Conservation (phyloP, 2,113 vertebrate species). For the Morone chrysops region DNA sequence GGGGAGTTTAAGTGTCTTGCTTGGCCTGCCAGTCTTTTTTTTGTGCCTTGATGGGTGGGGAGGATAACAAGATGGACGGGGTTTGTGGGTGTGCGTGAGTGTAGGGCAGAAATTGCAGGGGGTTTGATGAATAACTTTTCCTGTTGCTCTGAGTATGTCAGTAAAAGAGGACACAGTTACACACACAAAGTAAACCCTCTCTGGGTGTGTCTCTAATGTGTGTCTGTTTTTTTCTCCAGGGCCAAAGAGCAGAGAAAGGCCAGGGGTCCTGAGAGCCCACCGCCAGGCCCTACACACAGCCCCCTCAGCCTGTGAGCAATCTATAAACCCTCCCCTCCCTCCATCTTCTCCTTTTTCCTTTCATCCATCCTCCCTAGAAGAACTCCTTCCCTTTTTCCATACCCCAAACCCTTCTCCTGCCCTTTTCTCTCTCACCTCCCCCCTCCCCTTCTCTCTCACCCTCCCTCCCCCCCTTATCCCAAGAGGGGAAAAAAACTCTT, state of each 20-base stretch:
- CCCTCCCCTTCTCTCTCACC: constrained; percentile 24
- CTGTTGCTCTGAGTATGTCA: constrained; percentile 13
- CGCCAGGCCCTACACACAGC: constrained; percentile 84
- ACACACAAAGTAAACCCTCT: background rate
- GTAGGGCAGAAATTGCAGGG: background rate
- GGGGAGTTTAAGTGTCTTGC: constrained; percentile 74
- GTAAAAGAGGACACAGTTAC: constrained; percentile 6
- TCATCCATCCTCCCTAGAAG: constrained; percentile 10
- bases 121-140: constrained; percentile 30
- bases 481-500: constrained; percentile 70
- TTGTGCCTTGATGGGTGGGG: constrained; percentile 66
- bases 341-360: constrained; percentile 46
- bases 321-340: constrained; percentile 41
- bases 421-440: background rate
- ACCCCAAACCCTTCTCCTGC: background rate
- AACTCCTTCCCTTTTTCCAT: constrained; percentile 18
- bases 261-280: constrained; percentile 97
- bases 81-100: background rate
- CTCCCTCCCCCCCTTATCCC: constrained; percentile 49
- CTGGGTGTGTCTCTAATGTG: constrained; percentile 53
- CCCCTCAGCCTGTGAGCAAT: constrained; percentile 93
- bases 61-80: constrained; percentile 23
- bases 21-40: constrained; percentile 80
- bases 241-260: constrained; percentile 99
- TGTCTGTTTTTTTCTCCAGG: constrained; percentile 87